A percentile compares a stretch with the other conserved stretches of the same genome.
Evolutionary conservation across 2,797 vertebrate species (phyloP).

Genomic region (Arctocebus calabarensis): DNA sequence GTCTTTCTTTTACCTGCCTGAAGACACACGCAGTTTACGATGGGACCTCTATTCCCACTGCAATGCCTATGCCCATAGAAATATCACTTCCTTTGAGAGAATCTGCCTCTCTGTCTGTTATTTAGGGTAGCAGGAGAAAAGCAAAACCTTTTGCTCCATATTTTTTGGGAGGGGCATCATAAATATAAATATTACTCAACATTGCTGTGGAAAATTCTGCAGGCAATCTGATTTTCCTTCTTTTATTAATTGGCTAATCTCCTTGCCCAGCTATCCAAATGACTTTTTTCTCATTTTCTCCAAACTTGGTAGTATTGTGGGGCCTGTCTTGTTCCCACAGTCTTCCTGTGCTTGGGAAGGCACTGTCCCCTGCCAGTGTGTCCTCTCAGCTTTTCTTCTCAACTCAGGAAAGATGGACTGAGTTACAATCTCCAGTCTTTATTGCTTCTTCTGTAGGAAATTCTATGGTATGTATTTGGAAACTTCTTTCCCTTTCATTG

Average conservation of each 20-base stretch:
- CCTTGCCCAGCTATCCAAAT: neutral
- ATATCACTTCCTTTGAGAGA: neutral
- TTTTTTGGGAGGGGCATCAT: neutral
- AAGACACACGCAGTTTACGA: neutral
- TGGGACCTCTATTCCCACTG: too few relatives aligned
- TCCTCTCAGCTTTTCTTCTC: fast-evolving
- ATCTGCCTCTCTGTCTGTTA: neutral
- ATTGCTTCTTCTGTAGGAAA: neutral
- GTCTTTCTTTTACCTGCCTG: neutral
- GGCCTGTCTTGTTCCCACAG: neutral
- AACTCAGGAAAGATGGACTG: neutral
- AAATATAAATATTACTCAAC: neutral
- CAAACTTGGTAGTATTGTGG: neutral
- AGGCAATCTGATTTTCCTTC: neutral
- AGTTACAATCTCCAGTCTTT: neutral
- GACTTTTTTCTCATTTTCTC: neutral
- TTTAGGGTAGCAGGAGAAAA: neutral
- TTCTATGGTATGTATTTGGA: neutral
- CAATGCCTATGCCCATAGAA: neutral
- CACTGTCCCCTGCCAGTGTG: fast-evolving
- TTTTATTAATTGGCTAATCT: neutral
- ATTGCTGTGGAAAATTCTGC: neutral
- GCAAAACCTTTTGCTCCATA: neutral
- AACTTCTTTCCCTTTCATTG: neutral
- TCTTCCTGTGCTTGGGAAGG: fast-evolving